A percentile compares a stretch with the other conserved stretches of the same genome.
phyloP scores from a whole-genome alignment of 1,140 invertebrate species.

The Bombus impatiens region DNA sequence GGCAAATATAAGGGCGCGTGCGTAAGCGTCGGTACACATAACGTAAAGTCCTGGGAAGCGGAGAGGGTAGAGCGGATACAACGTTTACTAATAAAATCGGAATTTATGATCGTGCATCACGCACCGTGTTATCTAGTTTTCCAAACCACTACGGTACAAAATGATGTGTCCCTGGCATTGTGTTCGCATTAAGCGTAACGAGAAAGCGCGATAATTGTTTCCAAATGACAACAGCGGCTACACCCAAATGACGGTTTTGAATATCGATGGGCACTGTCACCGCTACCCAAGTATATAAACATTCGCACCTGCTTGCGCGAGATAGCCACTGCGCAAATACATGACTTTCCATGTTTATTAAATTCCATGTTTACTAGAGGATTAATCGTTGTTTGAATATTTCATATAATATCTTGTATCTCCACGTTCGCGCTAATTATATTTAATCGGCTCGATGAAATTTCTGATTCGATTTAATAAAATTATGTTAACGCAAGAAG shows the following conservation, averaged over 20 bases:
- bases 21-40: neutral
- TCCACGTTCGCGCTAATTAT: neutral
- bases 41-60: neutral
- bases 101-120: slow-evolving; percentile 68
- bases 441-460: neutral
- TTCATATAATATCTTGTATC: slow-evolving; percentile 6
- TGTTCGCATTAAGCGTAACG: slow-evolving; percentile 60
- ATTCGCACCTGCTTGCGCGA: slow-evolving; percentile 49
- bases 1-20: slow-evolving; percentile 20
- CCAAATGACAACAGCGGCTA: slow-evolving; percentile 66
- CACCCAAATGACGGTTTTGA: slow-evolving; percentile 64
- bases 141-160: slow-evolving; percentile 68
- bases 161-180: slow-evolving; percentile 61
- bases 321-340: slow-evolving; percentile 55
- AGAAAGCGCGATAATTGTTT: slow-evolving; percentile 69
- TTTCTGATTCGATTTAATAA: neutral
- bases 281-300: slow-evolving; percentile 45
- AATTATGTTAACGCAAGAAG: neutral
- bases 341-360: slow-evolving; percentile 44
- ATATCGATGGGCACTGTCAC: slow-evolving; percentile 57
- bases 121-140: slow-evolving; percentile 68
- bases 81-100: slow-evolving; percentile 66
- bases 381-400: slow-evolving; percentile 29
- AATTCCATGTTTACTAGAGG: neutral
- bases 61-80: neutral